phyloP scores from a whole-genome alignment of 2,797 vertebrate species.

The Falco rusticolus region DNA sequence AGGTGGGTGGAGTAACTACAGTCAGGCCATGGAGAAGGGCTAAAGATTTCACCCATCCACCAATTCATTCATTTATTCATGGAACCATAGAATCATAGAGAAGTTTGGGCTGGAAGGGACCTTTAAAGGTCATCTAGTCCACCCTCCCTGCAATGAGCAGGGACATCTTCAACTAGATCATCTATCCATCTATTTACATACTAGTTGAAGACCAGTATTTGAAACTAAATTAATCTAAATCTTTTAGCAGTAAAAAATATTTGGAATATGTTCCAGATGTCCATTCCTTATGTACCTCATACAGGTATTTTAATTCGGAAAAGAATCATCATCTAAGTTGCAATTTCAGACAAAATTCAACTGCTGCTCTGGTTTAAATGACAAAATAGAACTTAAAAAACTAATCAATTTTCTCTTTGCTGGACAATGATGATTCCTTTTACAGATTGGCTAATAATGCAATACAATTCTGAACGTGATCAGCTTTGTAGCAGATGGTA shows the following conservation, averaged over 20 bases:
- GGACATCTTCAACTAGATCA: background rate
- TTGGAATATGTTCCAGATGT: background rate
- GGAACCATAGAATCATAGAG: background rate
- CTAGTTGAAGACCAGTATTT: background rate
- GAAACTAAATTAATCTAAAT: background rate
- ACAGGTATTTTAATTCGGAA: background rate
- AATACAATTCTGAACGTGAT: background rate
- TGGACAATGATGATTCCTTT: background rate
- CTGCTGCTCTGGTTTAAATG: background rate
- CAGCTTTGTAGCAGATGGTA: background rate
- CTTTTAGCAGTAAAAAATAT: background rate
- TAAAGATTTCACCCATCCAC: background rate
- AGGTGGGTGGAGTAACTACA: background rate
- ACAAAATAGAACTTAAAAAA: background rate
- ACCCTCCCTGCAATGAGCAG: background rate
- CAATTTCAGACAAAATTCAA: background rate
- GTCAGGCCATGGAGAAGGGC: background rate
- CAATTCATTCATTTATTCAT: background rate
- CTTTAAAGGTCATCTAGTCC: background rate
- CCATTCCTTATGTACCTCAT: background rate
- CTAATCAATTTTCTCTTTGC: background rate
- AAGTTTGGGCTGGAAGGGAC: background rate
- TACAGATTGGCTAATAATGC: background rate
- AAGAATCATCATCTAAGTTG: background rate
- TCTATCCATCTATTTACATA: background rate